These are phyloP conservation scores for Abrostola triplasia DNA, from an alignment of 2,888 invertebrate genomes.

Conservation along the genomic window DNA sequence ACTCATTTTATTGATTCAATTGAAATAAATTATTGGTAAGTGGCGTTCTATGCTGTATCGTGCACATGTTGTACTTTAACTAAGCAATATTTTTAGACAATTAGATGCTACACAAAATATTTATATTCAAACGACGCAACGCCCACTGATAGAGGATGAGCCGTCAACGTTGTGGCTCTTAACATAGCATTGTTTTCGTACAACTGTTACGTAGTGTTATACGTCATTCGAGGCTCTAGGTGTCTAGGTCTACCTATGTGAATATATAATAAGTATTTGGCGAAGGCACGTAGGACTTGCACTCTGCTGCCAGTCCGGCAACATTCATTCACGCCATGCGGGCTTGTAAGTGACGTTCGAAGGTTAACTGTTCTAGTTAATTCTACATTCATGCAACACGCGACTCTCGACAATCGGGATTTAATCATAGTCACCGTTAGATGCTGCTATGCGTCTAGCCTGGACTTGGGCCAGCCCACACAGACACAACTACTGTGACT, in stretches of 20 bases:
- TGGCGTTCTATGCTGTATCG: no score
- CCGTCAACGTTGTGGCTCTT: conserved; percentile 49
- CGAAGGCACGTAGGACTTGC: conserved; percentile 46
- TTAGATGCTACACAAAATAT: conserved; percentile 36
- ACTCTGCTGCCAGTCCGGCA: conserved; percentile 45
- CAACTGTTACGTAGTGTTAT: conserved; percentile 62
- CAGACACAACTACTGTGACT: conserved; percentile 79
- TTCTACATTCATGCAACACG: conserved; percentile 48
- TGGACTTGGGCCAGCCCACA: conserved; percentile 81
- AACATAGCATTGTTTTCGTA: conserved; percentile 64
- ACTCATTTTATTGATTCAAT: no score
- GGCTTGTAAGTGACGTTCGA: conserved; percentile 57
- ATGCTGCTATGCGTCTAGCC: conserved; percentile 64
- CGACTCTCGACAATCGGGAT: conserved; percentile 48
- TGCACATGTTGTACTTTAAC: conserved; percentile 8
- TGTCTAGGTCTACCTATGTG: conserved; percentile 46
- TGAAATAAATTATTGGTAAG: no score
- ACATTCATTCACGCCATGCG: conserved; percentile 53
- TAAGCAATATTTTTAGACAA: conserved; percentile 27
- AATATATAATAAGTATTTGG: conserved; percentile 55
- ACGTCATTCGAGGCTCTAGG: conserved; percentile 63
- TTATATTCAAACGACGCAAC: conserved; percentile 31
- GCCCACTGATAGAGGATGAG: conserved; percentile 42
- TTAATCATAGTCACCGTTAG: conserved; percentile 55
- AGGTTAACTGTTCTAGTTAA: conserved; percentile 60